phyloP scores from a whole-genome alignment of 2,888 invertebrate genomes.

The Trissolcus japonicus region DNA sequence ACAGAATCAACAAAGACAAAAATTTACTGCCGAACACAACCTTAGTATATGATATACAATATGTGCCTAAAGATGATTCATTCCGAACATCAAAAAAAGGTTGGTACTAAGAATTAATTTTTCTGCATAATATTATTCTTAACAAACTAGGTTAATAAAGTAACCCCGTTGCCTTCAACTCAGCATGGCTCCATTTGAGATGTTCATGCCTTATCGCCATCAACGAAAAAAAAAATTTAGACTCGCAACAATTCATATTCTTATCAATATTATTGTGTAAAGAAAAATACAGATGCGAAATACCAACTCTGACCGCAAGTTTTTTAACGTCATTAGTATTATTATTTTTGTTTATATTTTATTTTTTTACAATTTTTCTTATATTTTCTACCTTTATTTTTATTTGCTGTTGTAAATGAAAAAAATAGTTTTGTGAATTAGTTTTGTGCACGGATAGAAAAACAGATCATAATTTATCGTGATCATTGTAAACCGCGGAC shows the following conservation, averaged over 20 bases:
- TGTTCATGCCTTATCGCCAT: slow-evolving; percentile 51
- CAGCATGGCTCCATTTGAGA: slow-evolving; percentile 18
- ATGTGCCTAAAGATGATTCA: slow-evolving; percentile 91
- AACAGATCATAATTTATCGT: no score
- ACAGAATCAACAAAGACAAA: slow-evolving; percentile 93
- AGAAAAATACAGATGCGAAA: slow-evolving; percentile 28
- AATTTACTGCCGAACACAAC: slow-evolving; percentile 89
- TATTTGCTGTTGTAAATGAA: no score
- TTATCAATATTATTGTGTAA: slow-evolving; percentile 25
- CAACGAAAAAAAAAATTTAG: not conserved
- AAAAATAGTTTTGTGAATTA: no score
- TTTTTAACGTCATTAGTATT: slow-evolving; percentile 2
- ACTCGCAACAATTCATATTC: slow-evolving; percentile 20
- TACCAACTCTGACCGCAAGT: slow-evolving; percentile 27
- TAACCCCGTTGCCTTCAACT: no score
- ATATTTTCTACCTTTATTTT: no score
- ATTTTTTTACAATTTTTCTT: no score
- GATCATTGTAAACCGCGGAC: no score
- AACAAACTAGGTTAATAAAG: no score
- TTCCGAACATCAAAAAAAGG: slow-evolving; percentile 95
- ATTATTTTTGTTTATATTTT: no score
- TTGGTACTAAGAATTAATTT: slow-evolving; percentile 70
- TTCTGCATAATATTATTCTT: no score
- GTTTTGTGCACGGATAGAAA: no score
- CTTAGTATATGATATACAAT: slow-evolving; percentile 94